Evolutionary conservation across 2,888 invertebrate genomes (phyloP), one percentile per base, ranked within the genome.

Genomic region (Sturmia bella): DNA sequence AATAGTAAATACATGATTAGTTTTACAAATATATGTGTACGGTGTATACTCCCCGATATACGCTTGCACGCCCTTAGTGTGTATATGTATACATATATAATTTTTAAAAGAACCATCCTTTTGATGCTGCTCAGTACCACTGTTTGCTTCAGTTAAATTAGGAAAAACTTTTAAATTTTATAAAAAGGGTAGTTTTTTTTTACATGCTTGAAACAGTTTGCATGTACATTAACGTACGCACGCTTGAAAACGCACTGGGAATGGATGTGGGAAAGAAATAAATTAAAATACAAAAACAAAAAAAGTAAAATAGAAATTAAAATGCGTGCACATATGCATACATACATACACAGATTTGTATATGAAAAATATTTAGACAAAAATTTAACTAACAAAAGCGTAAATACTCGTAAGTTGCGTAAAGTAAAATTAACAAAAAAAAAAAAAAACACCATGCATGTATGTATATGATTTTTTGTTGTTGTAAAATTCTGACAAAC

Each of bases 181-280:
- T 83, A 68, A 83, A 85, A 85, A 85, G 85, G 85, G 84, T 85
- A 84, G 84, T 84, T 85, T 83, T 83, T 78, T 75, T 17, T 13
- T 27, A 83, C 82, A 84, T 84, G 80, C 81, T 79, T 82, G 41
- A 69, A 80, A 78, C 56, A 66, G 48, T 74, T 66, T 37, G 57
- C 57, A 48, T 66, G 63, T 80, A 61, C 66, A 76, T 56, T 80
- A 68, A 52, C 52, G 50, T 72, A 50, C 37, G 7, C 52, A 75
- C 57, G 64, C 75, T 75, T 24, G 37, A 56, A 75, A 56, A 80
- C 69, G 80, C 69, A 70, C 48, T 3, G 66, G 4, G 52, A 64
- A 57, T 48, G 15, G 45, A 56, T 17, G 19, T 45, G 11, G 21
- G n/a, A 76, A 41, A 21, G n/a, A 69, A 56, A 54, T 41, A 69